phyloP scores from a whole-genome alignment of 2,888 invertebrate genomes.

The Antheraea yamamai region DNA sequence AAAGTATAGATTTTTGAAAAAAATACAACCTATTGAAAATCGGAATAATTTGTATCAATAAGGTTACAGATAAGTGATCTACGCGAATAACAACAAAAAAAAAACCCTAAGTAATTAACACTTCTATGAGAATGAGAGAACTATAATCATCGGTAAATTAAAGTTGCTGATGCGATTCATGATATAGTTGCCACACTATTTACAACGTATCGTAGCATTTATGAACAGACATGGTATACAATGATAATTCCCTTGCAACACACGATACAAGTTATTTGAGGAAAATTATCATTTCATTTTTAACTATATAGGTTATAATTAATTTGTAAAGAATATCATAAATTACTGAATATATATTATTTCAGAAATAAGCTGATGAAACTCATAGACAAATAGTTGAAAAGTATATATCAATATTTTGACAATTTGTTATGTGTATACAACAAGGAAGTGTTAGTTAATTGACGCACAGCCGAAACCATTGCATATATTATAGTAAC shows the following conservation, averaged over 20 bases:
- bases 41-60: no score
- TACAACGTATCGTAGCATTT: neutral
- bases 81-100: no score
- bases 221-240: neutral
- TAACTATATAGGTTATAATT: neutral
- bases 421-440: neutral
- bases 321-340: neutral
- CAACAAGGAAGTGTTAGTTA: neutral
- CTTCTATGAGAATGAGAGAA: neutral
- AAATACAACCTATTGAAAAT: no score
- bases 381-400: no score
- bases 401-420: neutral
- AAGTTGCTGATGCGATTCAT: neutral
- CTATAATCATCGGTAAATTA: neutral
- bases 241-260: neutral
- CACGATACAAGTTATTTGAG: slow-evolving; percentile 8
- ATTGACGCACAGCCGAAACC: neutral
- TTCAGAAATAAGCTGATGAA: no score
- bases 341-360: neutral
- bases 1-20: no score
- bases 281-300: neutral
- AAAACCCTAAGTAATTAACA: no score
- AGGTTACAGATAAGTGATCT: no score
- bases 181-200: neutral
- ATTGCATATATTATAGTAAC: neutral